Percentiles rank a stretch among this genome's conserved stretches.
Evolutionary conservation across 1,140 invertebrate genomes (phyloP).

Genomic region (Caenorhabditis remanei): DNA sequence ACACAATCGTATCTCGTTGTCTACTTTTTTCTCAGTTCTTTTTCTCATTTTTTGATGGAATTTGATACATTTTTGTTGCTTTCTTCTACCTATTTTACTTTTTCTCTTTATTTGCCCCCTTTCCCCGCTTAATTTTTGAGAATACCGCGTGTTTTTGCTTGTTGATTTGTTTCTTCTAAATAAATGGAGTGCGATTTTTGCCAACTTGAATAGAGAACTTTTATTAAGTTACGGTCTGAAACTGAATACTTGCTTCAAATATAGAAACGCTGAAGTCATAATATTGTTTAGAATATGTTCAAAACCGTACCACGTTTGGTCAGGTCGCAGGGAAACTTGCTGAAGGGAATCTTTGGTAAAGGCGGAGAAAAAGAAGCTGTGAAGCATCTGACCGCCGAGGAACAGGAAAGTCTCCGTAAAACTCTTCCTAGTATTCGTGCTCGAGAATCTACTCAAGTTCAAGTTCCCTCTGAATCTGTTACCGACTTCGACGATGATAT

Average conservation of each 20-base stretch:
- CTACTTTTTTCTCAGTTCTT: neutral
- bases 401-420: conserved; percentile 36
- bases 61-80: conserved; percentile 17
- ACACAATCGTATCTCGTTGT: conserved; percentile 43
- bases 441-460: conserved; percentile 8
- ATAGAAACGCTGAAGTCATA: neutral
- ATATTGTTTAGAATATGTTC: neutral
- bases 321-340: conserved; percentile 11
- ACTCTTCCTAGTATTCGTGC: conserved; percentile 38
- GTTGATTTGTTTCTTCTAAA: conserved; percentile 46
- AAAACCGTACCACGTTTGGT: neutral
- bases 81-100: neutral
- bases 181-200: conserved; percentile 51
- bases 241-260: neutral
- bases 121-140: conserved; percentile 6
- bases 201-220: neutral
- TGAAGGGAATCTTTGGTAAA: conserved; percentile 36
- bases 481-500: conserved; percentile 29
- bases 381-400: conserved; percentile 8
- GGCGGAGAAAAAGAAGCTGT: neutral
- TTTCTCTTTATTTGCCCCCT: conserved; percentile 4
- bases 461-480: neutral
- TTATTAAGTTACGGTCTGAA: neutral
- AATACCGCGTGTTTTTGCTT: conserved; percentile 54
- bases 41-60: conserved; percentile 19